Conservation (phyloP, 2,888 invertebrate genomes). For the Trissolcus japonicus region DNA sequence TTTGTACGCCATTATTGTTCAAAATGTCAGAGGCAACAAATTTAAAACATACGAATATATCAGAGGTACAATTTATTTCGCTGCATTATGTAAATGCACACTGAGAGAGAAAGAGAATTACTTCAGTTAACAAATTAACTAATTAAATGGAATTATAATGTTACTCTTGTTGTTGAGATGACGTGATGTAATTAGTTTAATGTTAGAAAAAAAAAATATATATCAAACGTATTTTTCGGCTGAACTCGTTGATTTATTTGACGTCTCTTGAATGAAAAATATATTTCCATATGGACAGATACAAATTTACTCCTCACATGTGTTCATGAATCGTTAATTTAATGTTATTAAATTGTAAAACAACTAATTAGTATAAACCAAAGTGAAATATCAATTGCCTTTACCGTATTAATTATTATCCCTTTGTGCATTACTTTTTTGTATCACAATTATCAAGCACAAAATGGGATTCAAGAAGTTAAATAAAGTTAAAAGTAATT, state of each 20-base stretch:
- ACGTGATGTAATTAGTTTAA: conserved; percentile 14
- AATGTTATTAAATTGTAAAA: too few relatives aligned
- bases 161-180: conserved; percentile 9
- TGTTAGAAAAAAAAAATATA: conserved; percentile 8
- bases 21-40: conserved; percentile 41
- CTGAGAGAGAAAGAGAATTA: conserved; percentile 24
- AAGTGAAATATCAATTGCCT: too few relatives aligned
- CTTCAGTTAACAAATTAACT: conserved; percentile 39
- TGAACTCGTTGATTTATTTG: conserved; percentile 1
- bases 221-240: background rate
- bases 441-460: too few relatives aligned
- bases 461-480: too few relatives aligned
- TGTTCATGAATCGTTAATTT: too few relatives aligned
- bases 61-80: conserved; percentile 38
- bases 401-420: too few relatives aligned
- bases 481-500: too few relatives aligned
- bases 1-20: conserved; percentile 34
- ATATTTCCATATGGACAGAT: background rate
- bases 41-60: conserved; percentile 39
- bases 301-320: too few relatives aligned
- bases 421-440: too few relatives aligned
- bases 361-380: too few relatives aligned
- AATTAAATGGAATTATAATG: conserved; percentile 38
- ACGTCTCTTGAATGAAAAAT: background rate
- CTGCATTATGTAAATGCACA: conserved; percentile 40